Conservation (phyloP, 1,140 invertebrate species). For the Hesperophylax magnus region DNA sequence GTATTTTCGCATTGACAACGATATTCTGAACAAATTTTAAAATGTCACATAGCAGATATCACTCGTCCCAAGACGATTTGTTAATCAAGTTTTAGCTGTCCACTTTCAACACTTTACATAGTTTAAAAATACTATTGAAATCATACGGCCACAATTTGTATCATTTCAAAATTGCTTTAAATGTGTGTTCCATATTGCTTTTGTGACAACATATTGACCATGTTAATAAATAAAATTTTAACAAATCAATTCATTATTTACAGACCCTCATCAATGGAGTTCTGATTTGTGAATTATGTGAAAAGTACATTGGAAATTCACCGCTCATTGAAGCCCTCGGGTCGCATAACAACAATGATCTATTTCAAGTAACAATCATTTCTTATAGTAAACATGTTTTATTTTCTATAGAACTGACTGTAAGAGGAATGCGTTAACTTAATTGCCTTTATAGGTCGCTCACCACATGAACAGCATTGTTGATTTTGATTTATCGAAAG, state of each 20-base stretch:
- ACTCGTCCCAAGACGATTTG: too few species aligned
- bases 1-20: too few species aligned
- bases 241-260: not conserved
- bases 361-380: conserved; percentile 68
- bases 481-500: conserved; percentile 78
- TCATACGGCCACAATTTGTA: too few species aligned
- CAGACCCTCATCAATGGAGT: conserved; percentile 22
- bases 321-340: conserved; percentile 73
- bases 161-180: too few species aligned
- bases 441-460: conserved; percentile 61
- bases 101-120: too few species aligned
- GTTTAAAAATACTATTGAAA: too few species aligned
- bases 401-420: not conserved
- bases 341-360: conserved; percentile 71
- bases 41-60: too few species aligned
- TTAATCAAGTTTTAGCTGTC: too few species aligned
- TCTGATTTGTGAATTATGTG: conserved; percentile 25
- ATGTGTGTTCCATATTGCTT: too few species aligned
- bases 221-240: not conserved
- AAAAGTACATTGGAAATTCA: conserved; percentile 60
- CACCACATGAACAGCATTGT: conserved; percentile 72
- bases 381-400: not conserved
- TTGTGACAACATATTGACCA: too few species aligned
- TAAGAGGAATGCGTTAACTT: not conserved
- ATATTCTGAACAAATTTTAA: too few species aligned